A percentile compares a stretch with the other conserved stretches of the same genome.
Conservation (phyloP, 2,113 vertebrate genomes). For the Phaethornis superciliosus region DNA sequence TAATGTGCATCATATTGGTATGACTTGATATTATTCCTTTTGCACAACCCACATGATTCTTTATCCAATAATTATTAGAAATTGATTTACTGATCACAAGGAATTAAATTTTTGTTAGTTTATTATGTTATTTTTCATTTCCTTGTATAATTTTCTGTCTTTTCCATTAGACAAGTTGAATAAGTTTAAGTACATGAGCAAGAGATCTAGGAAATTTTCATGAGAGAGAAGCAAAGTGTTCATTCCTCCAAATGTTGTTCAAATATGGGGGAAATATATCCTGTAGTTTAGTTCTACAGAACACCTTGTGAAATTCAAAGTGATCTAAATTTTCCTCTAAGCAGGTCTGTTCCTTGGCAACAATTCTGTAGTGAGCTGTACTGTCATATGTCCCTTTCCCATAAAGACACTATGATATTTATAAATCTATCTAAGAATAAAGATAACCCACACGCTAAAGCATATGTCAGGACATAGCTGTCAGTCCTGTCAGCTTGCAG, state of each 20-base stretch:
- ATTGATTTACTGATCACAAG: background rate
- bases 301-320: conserved; percentile 41
- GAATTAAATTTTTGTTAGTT: background rate
- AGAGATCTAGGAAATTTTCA: background rate
- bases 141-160: background rate
- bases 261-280: background rate
- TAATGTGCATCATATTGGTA: background rate
- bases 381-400: conserved; percentile 59
- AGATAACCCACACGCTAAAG: conserved; percentile 56
- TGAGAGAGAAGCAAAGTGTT: background rate
- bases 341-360: conserved; percentile 48
- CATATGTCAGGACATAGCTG: conserved; percentile 57
- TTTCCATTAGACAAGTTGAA: background rate
- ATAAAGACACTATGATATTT: conserved; percentile 50
- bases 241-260: background rate
- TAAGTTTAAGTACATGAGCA: background rate
- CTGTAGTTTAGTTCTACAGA: conserved; percentile 10
- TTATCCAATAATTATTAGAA: background rate
- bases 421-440: conserved; percentile 59
- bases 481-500: conserved; percentile 18
- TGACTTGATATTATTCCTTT: background rate
- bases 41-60: background rate
- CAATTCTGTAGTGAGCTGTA: conserved; percentile 38
- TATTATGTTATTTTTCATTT: background rate
- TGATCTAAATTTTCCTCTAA: conserved; percentile 47